phyloP scores from a whole-genome alignment of 2,888 invertebrate genomes.

The Gari tellinella region DNA sequence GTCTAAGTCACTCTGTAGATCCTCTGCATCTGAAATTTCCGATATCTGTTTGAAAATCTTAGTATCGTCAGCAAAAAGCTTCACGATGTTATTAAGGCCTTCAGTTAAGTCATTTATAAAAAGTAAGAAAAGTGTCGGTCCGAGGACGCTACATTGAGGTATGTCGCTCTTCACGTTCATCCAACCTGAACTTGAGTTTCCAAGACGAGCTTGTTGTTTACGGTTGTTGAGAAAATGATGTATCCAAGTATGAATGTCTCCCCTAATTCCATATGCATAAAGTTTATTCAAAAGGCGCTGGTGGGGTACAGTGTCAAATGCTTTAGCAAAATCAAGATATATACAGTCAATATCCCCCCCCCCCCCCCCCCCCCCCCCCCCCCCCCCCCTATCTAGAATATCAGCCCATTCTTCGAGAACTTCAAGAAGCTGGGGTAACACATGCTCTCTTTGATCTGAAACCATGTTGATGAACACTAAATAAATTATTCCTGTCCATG shows the following conservation, averaged over 20 bases:
- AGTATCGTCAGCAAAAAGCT: slow-evolving; percentile 18
- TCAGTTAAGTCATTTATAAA: slow-evolving; percentile 23
- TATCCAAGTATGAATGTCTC: slow-evolving; percentile 2
- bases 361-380: no score
- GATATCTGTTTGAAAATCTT: slow-evolving; percentile 2
- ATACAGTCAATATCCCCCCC: slow-evolving; percentile 3
- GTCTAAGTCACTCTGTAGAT: background rate
- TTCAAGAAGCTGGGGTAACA: background rate
- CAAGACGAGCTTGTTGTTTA: slow-evolving; percentile 1
- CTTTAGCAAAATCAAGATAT: slow-evolving; percentile 16
- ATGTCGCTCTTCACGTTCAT: background rate
- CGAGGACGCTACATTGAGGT: slow-evolving; percentile 18
- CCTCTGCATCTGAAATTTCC: background rate
- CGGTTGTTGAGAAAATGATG: slow-evolving; percentile 4
- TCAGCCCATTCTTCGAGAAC: slow-evolving; percentile 6
- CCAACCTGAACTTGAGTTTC: background rate
- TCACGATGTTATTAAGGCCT: background rate
- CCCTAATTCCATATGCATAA: slow-evolving; percentile 8
- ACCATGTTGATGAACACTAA: slow-evolving; percentile 11
- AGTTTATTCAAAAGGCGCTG: slow-evolving; percentile 7
- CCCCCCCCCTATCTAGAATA: background rate
- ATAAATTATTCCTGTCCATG: slow-evolving; percentile 9
- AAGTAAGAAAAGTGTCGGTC: slow-evolving; percentile 3
- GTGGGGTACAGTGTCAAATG: slow-evolving; percentile 17
- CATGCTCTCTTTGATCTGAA: slow-evolving; percentile 1